Evolutionary conservation across 2,113 vertebrate genomes (phyloP).

Genomic region (Oreochromis niloticus): DNA sequence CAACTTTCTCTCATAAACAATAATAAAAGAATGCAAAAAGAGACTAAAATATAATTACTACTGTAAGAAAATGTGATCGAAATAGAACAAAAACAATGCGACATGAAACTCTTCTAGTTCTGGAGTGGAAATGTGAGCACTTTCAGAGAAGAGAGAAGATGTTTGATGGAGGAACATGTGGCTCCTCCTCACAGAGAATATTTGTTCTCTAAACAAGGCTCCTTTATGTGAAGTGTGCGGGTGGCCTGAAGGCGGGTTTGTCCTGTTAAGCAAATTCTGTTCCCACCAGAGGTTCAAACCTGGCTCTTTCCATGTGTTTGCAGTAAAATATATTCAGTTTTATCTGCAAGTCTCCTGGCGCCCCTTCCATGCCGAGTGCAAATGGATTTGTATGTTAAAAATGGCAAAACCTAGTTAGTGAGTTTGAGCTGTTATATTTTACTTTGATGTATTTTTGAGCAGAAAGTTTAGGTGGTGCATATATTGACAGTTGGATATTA

Average conservation of each 20-base stretch:
- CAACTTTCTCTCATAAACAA: not conserved
- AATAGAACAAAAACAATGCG: not conserved
- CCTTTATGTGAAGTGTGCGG: not conserved
- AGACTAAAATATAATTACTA: not conserved
- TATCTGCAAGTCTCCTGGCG: conserved; percentile 2
- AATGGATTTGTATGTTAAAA: conserved; percentile 20
- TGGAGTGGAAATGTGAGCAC: not conserved
- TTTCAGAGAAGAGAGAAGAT: not conserved
- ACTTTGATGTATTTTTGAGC: not conserved
- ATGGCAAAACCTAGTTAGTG: not conserved
- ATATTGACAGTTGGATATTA: not conserved
- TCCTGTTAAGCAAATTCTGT: conserved; percentile 26
- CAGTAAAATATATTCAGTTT: conserved; percentile 25
- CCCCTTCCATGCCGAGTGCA: not conserved
- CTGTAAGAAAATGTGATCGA: not conserved
- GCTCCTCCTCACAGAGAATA: not conserved
- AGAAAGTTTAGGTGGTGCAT: not conserved
- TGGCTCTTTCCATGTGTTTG: not conserved
- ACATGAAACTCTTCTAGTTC: not conserved
- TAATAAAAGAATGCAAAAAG: not conserved
- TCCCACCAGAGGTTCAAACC: not conserved
- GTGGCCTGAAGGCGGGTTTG: conserved; percentile 9
- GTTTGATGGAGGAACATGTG: not conserved
- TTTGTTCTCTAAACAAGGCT: conserved; percentile 9
- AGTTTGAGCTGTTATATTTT: not conserved